phyloP scores from a whole-genome alignment of 2,113 vertebrate genomes.

The Serilophus lunatus region DNA sequence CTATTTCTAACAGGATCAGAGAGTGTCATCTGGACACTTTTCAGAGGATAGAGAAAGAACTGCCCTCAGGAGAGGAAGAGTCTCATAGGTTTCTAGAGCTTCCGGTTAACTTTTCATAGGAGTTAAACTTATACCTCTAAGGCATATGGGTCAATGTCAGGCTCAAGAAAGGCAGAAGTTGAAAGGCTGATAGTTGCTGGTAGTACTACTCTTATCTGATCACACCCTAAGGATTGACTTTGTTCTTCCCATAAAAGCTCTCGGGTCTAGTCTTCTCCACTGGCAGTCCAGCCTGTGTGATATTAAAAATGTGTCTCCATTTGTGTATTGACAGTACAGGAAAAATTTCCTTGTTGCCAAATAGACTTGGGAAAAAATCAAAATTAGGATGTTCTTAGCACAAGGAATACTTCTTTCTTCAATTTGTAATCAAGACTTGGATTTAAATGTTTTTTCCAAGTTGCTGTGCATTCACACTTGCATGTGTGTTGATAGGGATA shows the following conservation, averaged over 20 bases:
- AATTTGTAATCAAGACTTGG: background rate
- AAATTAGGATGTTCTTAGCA: background rate
- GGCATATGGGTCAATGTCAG: background rate
- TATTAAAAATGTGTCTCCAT: background rate
- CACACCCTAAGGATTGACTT: background rate
- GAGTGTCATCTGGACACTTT: background rate
- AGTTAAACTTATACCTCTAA: background rate
- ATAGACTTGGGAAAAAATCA: background rate
- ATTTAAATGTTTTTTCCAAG: background rate
- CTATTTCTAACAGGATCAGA: background rate
- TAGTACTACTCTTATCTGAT: background rate
- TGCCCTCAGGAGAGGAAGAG: background rate
- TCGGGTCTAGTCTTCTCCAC: background rate
- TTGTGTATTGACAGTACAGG: background rate
- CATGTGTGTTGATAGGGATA: background rate
- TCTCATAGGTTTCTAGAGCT: background rate
- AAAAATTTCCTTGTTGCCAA: background rate
- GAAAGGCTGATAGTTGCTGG: background rate
- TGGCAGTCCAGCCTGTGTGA: background rate
- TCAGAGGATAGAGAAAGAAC: background rate
- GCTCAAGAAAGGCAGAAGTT: background rate
- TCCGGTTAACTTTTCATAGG: background rate
- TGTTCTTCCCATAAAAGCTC: background rate
- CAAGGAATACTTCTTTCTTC: background rate
- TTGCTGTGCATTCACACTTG: background rate